phyloP scores from a whole-genome alignment of 2,888 invertebrate species.

The Lasius fuliginosus region DNA sequence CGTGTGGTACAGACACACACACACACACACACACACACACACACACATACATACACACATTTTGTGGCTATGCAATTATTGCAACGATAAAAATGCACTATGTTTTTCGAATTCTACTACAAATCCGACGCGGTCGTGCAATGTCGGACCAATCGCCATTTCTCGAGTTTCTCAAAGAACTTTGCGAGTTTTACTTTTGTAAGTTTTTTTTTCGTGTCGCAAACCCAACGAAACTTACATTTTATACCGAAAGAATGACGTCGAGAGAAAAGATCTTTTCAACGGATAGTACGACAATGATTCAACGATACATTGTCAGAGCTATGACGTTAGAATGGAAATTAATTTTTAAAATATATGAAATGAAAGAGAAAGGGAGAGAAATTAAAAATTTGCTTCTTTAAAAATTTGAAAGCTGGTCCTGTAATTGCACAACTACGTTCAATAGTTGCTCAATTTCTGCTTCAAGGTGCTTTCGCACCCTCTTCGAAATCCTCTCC shows the following conservation, averaged over 20 bases:
- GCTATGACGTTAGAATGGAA: conserved; percentile 3
- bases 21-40: no score
- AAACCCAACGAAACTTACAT: conserved; percentile 10
- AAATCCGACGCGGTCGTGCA: conserved; percentile 4
- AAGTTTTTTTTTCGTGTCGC: not conserved
- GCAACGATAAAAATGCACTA: conserved; percentile 40
- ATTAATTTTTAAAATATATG: not conserved
- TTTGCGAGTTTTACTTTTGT: not conserved
- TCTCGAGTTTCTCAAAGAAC: not conserved
- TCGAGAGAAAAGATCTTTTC: not conserved
- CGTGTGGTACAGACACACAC: not conserved
- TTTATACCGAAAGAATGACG: not conserved
- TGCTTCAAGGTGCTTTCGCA: conserved; percentile 1
- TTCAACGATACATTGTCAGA: not conserved
- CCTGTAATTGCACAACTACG: conserved; percentile 18
- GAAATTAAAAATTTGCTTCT: not conserved
- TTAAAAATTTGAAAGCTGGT: not conserved
- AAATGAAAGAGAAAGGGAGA: conserved; percentile 14
- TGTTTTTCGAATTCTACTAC: not conserved
- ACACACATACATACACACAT: not conserved
- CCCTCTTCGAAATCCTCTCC: not conserved
- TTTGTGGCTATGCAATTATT: conserved; percentile 20
- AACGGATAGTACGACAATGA: not conserved
- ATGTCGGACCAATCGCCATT: conserved; percentile 11
- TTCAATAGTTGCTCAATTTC: conserved; percentile 10